Evolutionary conservation across 1,140 invertebrate genomes (phyloP).

Genomic region (Bombus confusus): DNA sequence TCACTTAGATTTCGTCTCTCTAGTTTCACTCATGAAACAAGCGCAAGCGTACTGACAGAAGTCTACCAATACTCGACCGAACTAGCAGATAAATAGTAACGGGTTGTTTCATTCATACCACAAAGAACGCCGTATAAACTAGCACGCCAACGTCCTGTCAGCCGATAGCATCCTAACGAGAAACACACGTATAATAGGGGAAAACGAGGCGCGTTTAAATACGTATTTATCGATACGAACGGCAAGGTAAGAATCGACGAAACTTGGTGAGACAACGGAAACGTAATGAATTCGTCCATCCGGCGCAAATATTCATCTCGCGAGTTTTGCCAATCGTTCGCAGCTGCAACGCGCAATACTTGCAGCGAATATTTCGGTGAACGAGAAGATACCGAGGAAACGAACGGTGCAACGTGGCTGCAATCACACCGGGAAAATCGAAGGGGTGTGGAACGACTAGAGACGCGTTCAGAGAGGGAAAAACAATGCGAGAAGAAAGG

Average conservation of each 20-base stretch:
- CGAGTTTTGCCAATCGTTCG: not conserved
- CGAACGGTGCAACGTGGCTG: conserved; percentile 57
- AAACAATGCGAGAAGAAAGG: conserved; percentile 11
- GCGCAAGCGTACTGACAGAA: too few species aligned
- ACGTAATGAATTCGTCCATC: conserved; percentile 47
- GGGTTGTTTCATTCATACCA: too few species aligned
- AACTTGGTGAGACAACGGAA: not conserved
- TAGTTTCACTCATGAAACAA: too few species aligned
- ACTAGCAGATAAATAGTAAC: too few species aligned
- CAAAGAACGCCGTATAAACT: too few species aligned
- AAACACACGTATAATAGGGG: too few species aligned
- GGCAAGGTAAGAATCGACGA: not conserved
- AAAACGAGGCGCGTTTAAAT: too few species aligned
- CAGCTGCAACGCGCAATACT: conserved; percentile 37
- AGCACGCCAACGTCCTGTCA: too few species aligned
- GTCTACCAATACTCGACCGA: too few species aligned
- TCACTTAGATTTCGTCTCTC: too few species aligned
- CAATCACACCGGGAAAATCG: conserved; percentile 59
- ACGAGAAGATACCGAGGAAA: conserved; percentile 55
- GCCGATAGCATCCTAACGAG: too few species aligned
- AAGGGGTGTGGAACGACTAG: conserved; percentile 26
- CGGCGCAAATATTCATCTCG: conserved; percentile 57
- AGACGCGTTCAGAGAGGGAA: conserved; percentile 8
- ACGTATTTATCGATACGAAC: not conserved
- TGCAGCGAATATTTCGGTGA: conserved; percentile 57